These are phyloP conservation scores for Sula dactylatra DNA, from an alignment of 2,113 vertebrate species.

Conservation along the genomic window DNA sequence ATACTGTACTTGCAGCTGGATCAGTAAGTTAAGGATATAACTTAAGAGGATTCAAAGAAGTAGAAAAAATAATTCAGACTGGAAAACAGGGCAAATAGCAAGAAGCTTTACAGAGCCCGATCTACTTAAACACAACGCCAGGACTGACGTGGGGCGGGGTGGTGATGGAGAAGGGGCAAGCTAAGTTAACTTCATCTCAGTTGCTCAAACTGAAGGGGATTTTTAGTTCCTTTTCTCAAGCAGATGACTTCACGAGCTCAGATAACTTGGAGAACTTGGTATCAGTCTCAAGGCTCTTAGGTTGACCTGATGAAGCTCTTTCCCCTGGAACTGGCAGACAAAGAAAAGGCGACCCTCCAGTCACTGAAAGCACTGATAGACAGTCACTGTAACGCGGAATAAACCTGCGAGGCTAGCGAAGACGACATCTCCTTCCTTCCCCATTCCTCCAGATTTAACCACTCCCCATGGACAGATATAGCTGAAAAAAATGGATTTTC, in stretches of 20 bases:
- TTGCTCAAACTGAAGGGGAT: not conserved
- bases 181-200: not conserved
- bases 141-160: not conserved
- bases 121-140: not conserved
- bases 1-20: not conserved
- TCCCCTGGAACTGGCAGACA: not conserved
- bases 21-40: not conserved
- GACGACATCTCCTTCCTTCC: not conserved
- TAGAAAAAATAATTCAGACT: not conserved
- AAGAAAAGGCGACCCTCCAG: not conserved
- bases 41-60: not conserved
- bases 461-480: not conserved
- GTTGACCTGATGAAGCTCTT: not conserved
- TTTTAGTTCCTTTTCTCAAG: not conserved
- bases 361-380: not conserved
- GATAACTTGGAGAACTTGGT: not conserved
- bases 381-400: not conserved
- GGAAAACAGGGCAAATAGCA: not conserved
- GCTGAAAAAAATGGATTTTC: not conserved
- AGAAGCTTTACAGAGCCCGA: not conserved
- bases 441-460: not conserved
- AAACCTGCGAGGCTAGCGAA: not conserved
- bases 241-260: not conserved
- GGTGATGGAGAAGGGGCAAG: not conserved
- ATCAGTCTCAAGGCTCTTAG: not conserved